Evolutionary conservation across 2,888 invertebrate genomes (phyloP), one percentile per base, ranked within the genome.

Genomic region (Dynastes maya): DNA sequence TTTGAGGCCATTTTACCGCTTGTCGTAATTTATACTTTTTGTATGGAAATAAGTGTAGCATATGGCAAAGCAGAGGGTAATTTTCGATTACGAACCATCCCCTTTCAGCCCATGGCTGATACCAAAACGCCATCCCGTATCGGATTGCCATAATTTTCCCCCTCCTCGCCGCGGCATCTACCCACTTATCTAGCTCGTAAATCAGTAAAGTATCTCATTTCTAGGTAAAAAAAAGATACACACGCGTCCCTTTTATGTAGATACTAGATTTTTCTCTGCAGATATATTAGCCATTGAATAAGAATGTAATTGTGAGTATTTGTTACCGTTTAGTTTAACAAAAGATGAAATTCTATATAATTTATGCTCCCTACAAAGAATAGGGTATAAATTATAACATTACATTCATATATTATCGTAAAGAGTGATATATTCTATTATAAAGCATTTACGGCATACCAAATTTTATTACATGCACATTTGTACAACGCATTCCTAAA

Each of bases 131-230:
- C 32, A 55, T 58, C 74, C 75, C 70, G 72, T 80, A 78, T 78
- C 76, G 67, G 76, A 78, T 80, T 76, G 65, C 72, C 76, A 71
- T 80, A 72, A 76, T 61, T 74, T 22, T 61, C 61, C 61, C 61
- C 72, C 72, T 74, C 63, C 40, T n/a, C 61, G 72, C 37, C 27
- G 22, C 45, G 53, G 27, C 13, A 49, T 68, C n/a, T 61, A 40
- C 49, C 61, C 29, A 74, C 61, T 76, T 72, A 72, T 78, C 78
- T 76, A 67, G 76, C 74, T 75, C 76, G 74, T 79, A 79, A 79
- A 72, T 64, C 78, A 78, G 76, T 65, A 67, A 74, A 72, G 79
- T 78, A 79, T 80, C 80, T 79, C 76, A 79, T 80, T 80, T 79
- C 79, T 72, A 65, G 77, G 79, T 78, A 72, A 72, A 64, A 61